phyloP scores from a whole-genome alignment of 2,113 vertebrate species.

The Neolamprologus sp. region DNA sequence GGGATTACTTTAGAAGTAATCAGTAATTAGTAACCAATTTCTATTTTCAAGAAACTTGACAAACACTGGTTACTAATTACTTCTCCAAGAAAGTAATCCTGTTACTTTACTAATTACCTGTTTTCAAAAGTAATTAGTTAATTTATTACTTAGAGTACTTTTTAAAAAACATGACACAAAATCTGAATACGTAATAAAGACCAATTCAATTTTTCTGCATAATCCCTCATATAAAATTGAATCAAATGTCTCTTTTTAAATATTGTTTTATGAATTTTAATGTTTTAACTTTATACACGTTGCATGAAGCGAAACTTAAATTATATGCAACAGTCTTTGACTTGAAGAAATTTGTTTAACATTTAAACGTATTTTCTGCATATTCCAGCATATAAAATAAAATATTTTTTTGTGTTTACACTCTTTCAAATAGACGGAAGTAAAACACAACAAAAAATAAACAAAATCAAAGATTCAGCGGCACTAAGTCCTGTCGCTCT shows the following conservation, averaged over 20 bases:
- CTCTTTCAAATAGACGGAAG: not conserved
- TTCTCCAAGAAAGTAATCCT: not conserved
- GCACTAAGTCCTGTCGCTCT: not conserved
- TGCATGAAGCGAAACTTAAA: rapidly evolving
- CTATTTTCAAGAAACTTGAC: not conserved
- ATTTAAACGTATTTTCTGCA: not conserved
- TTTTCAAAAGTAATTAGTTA: not conserved
- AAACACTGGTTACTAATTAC: not conserved
- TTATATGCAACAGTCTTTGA: not conserved
- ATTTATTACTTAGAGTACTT: not conserved
- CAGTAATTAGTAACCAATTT: not conserved
- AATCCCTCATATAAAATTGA: not conserved
- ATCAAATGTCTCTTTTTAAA: not conserved
- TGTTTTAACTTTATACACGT: not conserved
- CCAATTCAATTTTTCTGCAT: not conserved
- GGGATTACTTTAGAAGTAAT: not conserved
- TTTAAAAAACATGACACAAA: not conserved
- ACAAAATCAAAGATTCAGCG: not conserved
- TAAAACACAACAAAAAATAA: not conserved
- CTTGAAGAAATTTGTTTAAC: not conserved
- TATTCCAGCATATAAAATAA: not conserved
- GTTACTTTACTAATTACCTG: not conserved
- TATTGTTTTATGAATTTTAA: not conserved
- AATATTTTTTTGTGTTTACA: not conserved
- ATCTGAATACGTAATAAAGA: not conserved